phyloP scores from a whole-genome alignment of 1,140 invertebrate species.

The Aphidius ervi region DNA sequence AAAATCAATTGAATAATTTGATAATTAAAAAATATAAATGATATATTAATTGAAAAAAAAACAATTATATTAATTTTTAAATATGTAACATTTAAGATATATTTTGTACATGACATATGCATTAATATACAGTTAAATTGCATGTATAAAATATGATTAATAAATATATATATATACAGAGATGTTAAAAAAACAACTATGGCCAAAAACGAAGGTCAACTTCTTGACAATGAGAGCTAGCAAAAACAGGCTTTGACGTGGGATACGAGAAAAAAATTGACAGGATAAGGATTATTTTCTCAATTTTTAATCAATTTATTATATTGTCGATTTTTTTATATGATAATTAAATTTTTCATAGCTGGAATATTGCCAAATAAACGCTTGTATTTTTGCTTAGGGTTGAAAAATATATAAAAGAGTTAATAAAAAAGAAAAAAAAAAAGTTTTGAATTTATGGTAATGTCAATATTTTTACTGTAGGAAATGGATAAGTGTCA shows the following conservation, averaged over 20 bases:
- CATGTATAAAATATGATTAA: slow-evolving; percentile 11
- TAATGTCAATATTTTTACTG: too few relatives aligned
- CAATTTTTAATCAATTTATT: too few relatives aligned
- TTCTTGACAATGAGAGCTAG: slow-evolving; percentile 73
- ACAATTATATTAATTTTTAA: slow-evolving; percentile 17
- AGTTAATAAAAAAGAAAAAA: background rate
- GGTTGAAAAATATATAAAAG: too few relatives aligned
- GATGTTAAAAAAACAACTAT: slow-evolving; percentile 63
- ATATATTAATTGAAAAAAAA: background rate
- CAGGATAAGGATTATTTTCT: background rate
- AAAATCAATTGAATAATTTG: too few relatives aligned
- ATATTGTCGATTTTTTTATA: too few relatives aligned
- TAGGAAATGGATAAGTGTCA: too few relatives aligned
- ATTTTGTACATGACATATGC: slow-evolving; percentile 29
- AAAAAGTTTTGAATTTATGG: background rate
- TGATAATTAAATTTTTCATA: too few relatives aligned
- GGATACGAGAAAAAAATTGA: slow-evolving; percentile 3
- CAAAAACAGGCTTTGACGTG: slow-evolving; percentile 37
- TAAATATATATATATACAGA: slow-evolving; percentile 44
- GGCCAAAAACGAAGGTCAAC: slow-evolving; percentile 88
- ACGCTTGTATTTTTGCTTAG: background rate
- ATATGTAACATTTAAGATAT: slow-evolving; percentile 27
- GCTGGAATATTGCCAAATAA: background rate
- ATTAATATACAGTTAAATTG: slow-evolving; percentile 28
- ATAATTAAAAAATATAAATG: too few relatives aligned